A percentile compares a stretch with the other conserved stretches of the same genome.
These are phyloP conservation scores for Riparia riparia DNA, from an alignment of 2,113 vertebrate genomes.

Conservation along the genomic window DNA sequence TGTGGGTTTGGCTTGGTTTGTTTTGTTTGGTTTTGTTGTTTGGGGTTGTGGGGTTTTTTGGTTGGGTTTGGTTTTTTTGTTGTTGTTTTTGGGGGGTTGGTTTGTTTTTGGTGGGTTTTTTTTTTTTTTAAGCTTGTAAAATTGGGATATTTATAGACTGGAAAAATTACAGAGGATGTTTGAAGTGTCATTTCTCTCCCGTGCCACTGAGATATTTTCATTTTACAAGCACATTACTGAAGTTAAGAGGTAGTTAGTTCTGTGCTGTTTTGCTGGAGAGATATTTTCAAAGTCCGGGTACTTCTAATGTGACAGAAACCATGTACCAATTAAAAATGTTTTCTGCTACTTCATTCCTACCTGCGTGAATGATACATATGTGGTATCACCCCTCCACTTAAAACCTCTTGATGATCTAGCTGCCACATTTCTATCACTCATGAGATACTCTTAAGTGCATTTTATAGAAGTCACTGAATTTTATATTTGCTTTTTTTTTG, in stretches of 20 bases:
- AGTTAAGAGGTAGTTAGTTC: background rate
- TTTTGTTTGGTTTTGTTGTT: background rate
- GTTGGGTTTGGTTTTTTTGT: background rate
- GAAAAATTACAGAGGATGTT: background rate
- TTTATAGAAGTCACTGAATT: background rate
- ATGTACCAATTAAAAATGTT: background rate
- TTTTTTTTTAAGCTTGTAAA: background rate
- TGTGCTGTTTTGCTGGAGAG: background rate
- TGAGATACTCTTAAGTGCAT: background rate
- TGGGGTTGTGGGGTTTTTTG: too few relatives aligned
- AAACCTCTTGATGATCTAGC: background rate
- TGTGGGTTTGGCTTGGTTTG: background rate
- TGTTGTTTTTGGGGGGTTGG: too few relatives aligned
- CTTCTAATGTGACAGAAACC: background rate
- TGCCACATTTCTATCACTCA: background rate
- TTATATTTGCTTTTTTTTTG: background rate
- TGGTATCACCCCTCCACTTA: background rate
- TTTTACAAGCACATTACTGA: background rate
- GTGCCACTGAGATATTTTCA: background rate
- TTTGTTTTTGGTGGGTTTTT: background rate
- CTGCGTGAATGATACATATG: fast-evolving
- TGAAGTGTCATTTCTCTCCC: background rate
- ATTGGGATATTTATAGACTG: background rate
- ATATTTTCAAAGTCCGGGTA: background rate
- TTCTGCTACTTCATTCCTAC: background rate